These are phyloP conservation scores for Kryptolebias marmoratus DNA, from an alignment of 2,113 vertebrate species.

Conservation along the genomic window DNA sequence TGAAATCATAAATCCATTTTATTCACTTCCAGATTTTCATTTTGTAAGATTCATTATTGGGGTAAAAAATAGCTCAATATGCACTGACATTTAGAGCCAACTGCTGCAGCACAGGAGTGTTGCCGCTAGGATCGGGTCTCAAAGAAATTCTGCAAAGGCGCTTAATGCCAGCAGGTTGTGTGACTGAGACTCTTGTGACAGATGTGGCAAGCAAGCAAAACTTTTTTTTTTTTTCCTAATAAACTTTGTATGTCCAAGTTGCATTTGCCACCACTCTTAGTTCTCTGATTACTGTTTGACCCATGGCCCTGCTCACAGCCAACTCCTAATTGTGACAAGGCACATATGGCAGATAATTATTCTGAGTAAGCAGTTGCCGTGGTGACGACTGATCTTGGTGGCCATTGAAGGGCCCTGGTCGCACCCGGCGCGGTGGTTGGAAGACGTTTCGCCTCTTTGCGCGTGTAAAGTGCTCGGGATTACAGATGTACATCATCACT, in stretches of 20 bases:
- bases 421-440: constrained; percentile 34
- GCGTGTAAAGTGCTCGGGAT: constrained; percentile 68
- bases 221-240: constrained; percentile 30
- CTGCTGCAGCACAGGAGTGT: constrained; percentile 17
- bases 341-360: constrained; percentile 71
- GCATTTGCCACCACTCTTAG: constrained; percentile 15
- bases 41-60: constrained; percentile 52
- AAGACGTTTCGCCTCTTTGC: constrained; percentile 52
- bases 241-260: constrained; percentile 11
- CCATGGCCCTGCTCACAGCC: constrained; percentile 49
- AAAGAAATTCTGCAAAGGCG: constrained; percentile 17
- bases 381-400: constrained; percentile 54
- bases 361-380: constrained; percentile 70
- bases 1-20: constrained; percentile 66
- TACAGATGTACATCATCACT: constrained; percentile 75
- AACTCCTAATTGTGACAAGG: constrained; percentile 72
- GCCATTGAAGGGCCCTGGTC: constrained; percentile 33
- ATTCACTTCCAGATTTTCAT: constrained; percentile 58
- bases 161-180: constrained; percentile 7
- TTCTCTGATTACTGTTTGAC: constrained; percentile 66
- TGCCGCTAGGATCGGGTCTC: constrained; percentile 11
- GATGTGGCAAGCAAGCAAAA: constrained; percentile 40
- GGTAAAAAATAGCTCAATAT: neutral
- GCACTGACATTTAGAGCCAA: constrained; percentile 49
- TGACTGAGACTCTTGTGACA: constrained; percentile 21